phyloP scores from a whole-genome alignment of 53 echinoderm and acorn worm species.

The Henricia sp. region DNA sequence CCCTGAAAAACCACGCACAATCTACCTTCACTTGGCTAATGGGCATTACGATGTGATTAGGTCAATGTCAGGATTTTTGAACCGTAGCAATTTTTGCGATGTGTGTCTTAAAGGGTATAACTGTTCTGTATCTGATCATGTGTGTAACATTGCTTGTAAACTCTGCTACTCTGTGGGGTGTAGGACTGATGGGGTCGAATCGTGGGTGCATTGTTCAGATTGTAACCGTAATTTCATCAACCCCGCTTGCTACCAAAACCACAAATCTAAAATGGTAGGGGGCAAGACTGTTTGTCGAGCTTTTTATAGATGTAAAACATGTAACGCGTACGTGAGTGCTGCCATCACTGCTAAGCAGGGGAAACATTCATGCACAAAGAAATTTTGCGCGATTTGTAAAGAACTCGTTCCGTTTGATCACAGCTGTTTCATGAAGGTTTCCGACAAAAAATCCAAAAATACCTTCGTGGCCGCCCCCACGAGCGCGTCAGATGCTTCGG shows the following conservation, averaged over 20 bases:
- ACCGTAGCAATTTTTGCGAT: constrained; percentile 5
- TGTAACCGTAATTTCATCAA: constrained; percentile 3
- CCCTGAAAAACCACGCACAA: background rate
- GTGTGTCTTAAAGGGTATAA: background rate
- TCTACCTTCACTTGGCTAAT: background rate
- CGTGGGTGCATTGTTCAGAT: background rate
- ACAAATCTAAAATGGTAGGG: background rate
- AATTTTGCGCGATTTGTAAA: background rate
- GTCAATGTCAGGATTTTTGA: constrained; percentile 3
- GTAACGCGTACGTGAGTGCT: background rate
- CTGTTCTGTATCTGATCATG: background rate
- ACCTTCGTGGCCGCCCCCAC: too few species aligned
- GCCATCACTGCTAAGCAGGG: too few species aligned
- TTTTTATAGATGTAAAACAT: background rate
- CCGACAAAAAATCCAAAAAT: background rate
- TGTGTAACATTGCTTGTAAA: background rate
- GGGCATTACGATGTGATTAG: constrained; percentile 4
- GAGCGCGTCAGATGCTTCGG: too few species aligned
- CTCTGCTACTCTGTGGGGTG: background rate
- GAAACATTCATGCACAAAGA: too few species aligned
- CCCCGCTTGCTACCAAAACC: background rate
- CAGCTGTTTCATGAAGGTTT: constrained; percentile 4
- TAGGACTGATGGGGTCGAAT: background rate
- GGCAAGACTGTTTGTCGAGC: background rate
- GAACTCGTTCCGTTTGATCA: background rate